Percentiles rank a stretch among this genome's conserved stretches.
Evolutionary conservation across 2,888 invertebrate species (phyloP).

Genomic region (Rutpela maculata): DNA sequence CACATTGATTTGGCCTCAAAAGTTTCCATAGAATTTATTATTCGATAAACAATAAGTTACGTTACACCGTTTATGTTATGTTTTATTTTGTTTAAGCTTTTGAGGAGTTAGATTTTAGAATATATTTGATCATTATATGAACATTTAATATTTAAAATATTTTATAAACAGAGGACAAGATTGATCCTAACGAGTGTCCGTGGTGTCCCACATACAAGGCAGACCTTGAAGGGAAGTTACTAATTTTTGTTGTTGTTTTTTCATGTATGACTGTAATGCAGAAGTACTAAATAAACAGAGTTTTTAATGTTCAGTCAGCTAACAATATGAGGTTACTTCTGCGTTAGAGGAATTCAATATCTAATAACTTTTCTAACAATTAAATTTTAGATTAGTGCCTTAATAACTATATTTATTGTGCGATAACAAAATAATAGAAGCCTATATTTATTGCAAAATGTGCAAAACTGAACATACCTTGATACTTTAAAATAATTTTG

Average conservation of each 20-base stretch:
- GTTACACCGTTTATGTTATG: neutral
- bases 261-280: slow-evolving; percentile 42
- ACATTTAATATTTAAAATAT: slow-evolving; percentile 38
- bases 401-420: neutral
- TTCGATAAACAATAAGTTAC: neutral
- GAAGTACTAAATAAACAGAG: slow-evolving; percentile 22
- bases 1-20: slow-evolving; percentile 30
- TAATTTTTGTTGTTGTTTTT: slow-evolving; percentile 36
- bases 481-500: neutral
- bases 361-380: neutral
- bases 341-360: slow-evolving; percentile 2
- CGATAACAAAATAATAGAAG: neutral
- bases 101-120: slow-evolving; percentile 28
- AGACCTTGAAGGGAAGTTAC: slow-evolving; percentile 50
- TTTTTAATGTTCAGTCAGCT: neutral
- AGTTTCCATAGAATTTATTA: slow-evolving; percentile 5
- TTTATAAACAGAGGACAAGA: slow-evolving; percentile 50
- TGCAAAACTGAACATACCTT: too few species aligned
- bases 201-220: slow-evolving; percentile 52
- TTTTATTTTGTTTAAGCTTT: slow-evolving; percentile 24
- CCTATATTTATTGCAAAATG: neutral
- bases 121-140: neutral
- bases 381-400: slow-evolving; percentile 7
- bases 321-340: neutral
- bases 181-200: slow-evolving; percentile 50